A percentile compares a stretch with the other conserved stretches of the same genome.
These are phyloP conservation scores for Hermetia illucens DNA, from an alignment of 1,140 invertebrate species.

Conservation along the genomic window DNA sequence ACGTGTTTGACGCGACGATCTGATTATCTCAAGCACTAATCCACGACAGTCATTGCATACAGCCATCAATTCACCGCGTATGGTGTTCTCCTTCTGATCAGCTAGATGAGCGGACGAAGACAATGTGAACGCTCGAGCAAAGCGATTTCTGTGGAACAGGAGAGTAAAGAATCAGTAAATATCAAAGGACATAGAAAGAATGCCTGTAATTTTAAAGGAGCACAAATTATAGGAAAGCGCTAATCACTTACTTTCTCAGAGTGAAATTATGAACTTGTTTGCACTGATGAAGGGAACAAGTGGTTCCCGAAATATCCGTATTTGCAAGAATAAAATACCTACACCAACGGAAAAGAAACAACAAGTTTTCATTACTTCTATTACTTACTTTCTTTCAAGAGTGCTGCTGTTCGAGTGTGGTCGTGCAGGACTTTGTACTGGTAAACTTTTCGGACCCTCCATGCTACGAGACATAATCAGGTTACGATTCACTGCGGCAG, in stretches of 20 bases:
- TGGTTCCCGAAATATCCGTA: too few species aligned
- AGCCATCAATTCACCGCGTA: conserved; percentile 66
- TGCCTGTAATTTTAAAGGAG: too few species aligned
- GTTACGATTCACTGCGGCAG: conserved; percentile 22
- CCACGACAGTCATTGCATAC: conserved; percentile 90
- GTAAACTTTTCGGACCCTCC: conserved; percentile 39
- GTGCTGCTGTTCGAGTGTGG: conserved; percentile 32
- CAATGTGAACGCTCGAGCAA: conserved; percentile 32
- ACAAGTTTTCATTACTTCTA: too few species aligned
- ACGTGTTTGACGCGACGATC: conserved; percentile 62
- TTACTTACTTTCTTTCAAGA: conserved; percentile 35
- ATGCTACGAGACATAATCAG: conserved; percentile 34
- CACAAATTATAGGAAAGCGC: too few species aligned
- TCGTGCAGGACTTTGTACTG: conserved; percentile 27
- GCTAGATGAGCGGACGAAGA: conserved; percentile 31
- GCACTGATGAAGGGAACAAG: too few species aligned
- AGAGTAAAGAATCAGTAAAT: too few species aligned
- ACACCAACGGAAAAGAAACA: too few species aligned
- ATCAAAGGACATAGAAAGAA: too few species aligned
- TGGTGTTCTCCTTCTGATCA: conserved; percentile 37
- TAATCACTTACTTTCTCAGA: too few species aligned
- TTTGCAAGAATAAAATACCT: too few species aligned
- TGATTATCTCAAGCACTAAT: conserved; percentile 86
- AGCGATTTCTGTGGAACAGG: conserved; percentile 27
- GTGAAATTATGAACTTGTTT: too few species aligned